A percentile compares a stretch with the other conserved stretches of the same genome.
These are phyloP conservation scores for Scaptomyza pallida DNA, from an alignment of 1,140 invertebrate species.

Conservation along the genomic window DNA sequence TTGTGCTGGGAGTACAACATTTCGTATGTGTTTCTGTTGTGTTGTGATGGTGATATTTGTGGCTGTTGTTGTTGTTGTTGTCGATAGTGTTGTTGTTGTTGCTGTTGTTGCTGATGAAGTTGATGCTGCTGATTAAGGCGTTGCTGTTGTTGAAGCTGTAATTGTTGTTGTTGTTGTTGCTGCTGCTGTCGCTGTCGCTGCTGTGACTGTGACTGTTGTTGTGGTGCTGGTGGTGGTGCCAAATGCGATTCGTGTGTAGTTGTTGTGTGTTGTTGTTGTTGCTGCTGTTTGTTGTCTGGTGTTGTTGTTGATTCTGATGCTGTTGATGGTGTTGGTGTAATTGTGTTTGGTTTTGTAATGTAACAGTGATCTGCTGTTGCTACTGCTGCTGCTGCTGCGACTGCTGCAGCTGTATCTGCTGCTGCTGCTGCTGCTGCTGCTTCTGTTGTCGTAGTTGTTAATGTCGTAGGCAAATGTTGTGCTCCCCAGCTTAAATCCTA, in stretches of 20 bases:
- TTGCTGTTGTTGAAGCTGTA: constrained; percentile 22
- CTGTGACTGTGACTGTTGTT: constrained; percentile 41
- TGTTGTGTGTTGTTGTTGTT: constrained; percentile 20
- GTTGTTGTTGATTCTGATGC: constrained; percentile 38
- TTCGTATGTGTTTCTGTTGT: constrained; percentile 69
- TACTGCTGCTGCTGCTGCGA: constrained; percentile 25
- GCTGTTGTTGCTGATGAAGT: constrained; percentile 28
- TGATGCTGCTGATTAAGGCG: constrained; percentile 20
- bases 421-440: constrained; percentile 36
- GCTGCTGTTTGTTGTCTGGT: constrained; percentile 24
- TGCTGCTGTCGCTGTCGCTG: constrained; percentile 21
- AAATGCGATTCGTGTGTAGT: constrained; percentile 31
- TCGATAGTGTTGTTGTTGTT: constrained; percentile 37
- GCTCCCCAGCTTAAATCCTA: constrained; percentile 84
- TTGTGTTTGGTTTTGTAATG: constrained; percentile 22
- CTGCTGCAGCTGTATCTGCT: constrained; percentile 19
- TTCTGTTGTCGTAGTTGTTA: constrained; percentile 30
- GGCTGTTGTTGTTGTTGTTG: constrained; percentile 17
- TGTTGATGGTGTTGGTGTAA: constrained; percentile 23
- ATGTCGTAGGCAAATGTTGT: constrained; percentile 75
- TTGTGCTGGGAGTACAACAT: constrained; percentile 83
- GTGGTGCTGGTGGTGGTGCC: constrained; percentile 62
- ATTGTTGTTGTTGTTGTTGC: constrained; percentile 17
- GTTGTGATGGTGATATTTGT: constrained; percentile 28
- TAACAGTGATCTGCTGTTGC: constrained; percentile 16